Conservation (phyloP, 2,888 invertebrate genomes). For the Frankliniella intonsa region DNA sequence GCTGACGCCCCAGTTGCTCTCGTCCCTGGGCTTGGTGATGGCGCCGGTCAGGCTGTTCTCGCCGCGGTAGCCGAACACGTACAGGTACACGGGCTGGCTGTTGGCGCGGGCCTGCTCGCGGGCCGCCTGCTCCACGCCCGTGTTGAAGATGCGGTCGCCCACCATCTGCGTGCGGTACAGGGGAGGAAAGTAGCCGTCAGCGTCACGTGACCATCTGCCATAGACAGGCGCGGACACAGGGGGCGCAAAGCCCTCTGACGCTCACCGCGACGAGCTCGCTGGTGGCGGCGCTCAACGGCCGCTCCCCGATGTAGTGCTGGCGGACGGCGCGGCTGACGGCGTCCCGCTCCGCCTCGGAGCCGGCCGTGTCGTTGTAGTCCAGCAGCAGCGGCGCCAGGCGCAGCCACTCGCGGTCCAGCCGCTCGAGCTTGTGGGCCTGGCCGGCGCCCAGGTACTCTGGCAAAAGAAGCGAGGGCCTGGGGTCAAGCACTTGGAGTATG, state of each 20-base stretch:
- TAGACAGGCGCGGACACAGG: too few species aligned
- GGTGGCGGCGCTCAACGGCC: constrained; percentile 34
- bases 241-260: too few species aligned
- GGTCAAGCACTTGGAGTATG: too few species aligned
- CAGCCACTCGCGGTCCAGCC: constrained; percentile 39
- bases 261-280: constrained; percentile 35
- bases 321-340: constrained; percentile 37
- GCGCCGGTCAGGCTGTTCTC: constrained; percentile 37
- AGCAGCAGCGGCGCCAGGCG: constrained; percentile 39
- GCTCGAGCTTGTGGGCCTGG: constrained; percentile 34
- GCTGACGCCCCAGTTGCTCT: constrained; percentile 36
- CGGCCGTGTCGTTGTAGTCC: constrained; percentile 40
- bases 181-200: too few species aligned
- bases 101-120: constrained; percentile 38
- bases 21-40: constrained; percentile 29
- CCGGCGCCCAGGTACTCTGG: constrained; percentile 36
- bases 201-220: too few species aligned
- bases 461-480: too few species aligned
- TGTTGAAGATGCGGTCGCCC: constrained; percentile 41
- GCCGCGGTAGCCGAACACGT: constrained; percentile 41
- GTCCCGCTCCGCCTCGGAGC: constrained; percentile 32
- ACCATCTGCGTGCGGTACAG: constrained; percentile 39
- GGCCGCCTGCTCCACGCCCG: constrained; percentile 39
- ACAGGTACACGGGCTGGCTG: constrained; percentile 40
- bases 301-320: constrained; percentile 38